Base-by-base conservation (phyloP, 2,113 vertebrate species). In the Zapus hudsonius region DNA sequence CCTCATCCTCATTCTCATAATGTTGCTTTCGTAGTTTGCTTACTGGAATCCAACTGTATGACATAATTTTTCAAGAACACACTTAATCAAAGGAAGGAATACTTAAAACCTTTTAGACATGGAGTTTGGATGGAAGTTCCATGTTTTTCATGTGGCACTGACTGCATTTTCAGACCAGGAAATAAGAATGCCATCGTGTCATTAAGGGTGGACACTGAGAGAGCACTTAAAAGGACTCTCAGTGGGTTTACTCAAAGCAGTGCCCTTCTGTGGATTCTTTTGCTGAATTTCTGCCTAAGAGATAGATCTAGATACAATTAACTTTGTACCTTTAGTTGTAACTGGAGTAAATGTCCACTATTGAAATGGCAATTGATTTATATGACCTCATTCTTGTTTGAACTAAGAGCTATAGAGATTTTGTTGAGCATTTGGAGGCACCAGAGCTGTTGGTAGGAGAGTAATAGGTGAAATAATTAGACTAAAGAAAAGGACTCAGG, bases 11-110 rank as follows among this genome's bases (percentile, higher is more conserved):
- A 5, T 25, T 67, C 16, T 84, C 82, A 52, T 15, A 87, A 44
- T 38, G 38, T 55, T 93, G 23, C 40, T 93, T 93, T 64, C 79
- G 59, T 88, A 44, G 33, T 88, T 94, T 83, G 64, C 29, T 73
- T 93, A 73, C n/a, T 79, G 33, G 42, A 5, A 29, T 66, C 38
- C 13, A 13, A 90, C 15, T 95, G 84, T 78, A 76, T 93, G 83
- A 64, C 33, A 59, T 80, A 72, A 84, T 82, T 93, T n/a, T 93
- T 78, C 31, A 92, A 47, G 38, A 81, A 86, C 10, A 66, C 16
- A 47, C 38, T 93, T 10, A 69, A 33, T 44, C 75, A 86, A 95
- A 86, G 38, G 57, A 15, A 33, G 67, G 52, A 59, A 82, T 75
- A 42, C 61, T 11, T 76, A 17, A 64, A 78, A 57, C 84, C 33